Evolutionary conservation across 2,888 invertebrate genomes (phyloP), one percentile per base, ranked within the genome.

Genomic region (Steromphala cineraria): DNA sequence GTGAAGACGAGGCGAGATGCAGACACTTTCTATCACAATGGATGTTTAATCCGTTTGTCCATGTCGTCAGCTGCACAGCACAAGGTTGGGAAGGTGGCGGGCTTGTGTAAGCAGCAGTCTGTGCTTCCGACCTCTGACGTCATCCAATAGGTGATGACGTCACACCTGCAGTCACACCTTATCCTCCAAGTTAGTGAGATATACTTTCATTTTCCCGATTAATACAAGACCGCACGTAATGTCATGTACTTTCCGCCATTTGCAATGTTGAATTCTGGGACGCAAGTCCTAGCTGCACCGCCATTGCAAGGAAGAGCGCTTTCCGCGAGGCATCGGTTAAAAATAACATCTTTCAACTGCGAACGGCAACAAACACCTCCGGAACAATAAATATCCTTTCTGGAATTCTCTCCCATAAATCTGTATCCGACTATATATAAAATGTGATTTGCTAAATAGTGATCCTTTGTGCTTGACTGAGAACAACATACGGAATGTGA

Each of bases 401-500:
- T 36, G 40, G 71, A 40, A 36, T 31, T 40, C 71, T 71, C 36
- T 71, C 36, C 71, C 28, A 40, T 71, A 36, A 40, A 71, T 31
- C 36, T 71, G 71, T 71, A 71, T 71, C 71, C 71, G 71, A 71
- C 71, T 71, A 71, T 71, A 71, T 36, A 71, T 36, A 71, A 71
- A 67, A 71, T 19, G 71, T 71, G 71, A 71, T 71, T 71, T 71
- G 40, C 71, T 71, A 71, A 31, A 71, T 71, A 36, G 71, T 71
- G 71, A 71, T 36, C 71, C 71, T 71, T 71, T 71, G 71, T 71
- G 71, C 71, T 36, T 71, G 15, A 71, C 71, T 19, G 71, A 71
- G 71, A 71, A 71, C 71, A 71, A 71, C 71, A 71, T 71, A 31
- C 31, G 71, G 71, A 71, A 71, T 71, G 71, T 71, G 71, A 71